Evolutionary conservation across 1,140 invertebrate species (phyloP).

Genomic region (Nasonia vitripennis): DNA sequence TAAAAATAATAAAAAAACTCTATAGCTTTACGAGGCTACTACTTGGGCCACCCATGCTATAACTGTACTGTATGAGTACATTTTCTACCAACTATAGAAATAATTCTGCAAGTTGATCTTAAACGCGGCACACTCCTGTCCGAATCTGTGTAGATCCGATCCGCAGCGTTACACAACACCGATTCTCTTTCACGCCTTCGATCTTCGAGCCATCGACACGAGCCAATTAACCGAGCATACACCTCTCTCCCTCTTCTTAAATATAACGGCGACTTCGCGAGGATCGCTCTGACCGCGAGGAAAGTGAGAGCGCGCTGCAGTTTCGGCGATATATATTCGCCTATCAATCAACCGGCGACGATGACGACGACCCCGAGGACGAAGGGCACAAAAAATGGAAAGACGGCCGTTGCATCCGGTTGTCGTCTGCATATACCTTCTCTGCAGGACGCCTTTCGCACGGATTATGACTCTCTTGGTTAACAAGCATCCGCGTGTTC

Average conservation of each 20-base stretch:
- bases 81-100: background rate
- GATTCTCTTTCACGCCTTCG: conserved; percentile 1
- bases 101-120: background rate
- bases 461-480: background rate
- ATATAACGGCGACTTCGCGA: background rate
- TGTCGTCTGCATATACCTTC: background rate
- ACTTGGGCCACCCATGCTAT: no score
- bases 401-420: conserved; percentile 2
- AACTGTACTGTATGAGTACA: no score
- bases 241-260: background rate
- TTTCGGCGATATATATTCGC: background rate
- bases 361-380: conserved; percentile 1
- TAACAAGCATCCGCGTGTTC: background rate
- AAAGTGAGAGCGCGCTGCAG: conserved; percentile 28
- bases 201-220: background rate
- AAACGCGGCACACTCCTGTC: background rate
- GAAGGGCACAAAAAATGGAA: conserved; percentile 2
- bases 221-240: conserved; percentile 6
- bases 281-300: background rate
- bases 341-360: conserved; percentile 1
- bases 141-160: background rate
- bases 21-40: no score
- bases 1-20: no score
- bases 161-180: background rate
- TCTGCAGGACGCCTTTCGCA: background rate